These are phyloP conservation scores for Adelges cooleyi DNA, from an alignment of 1,140 invertebrate species.

Conservation along the genomic window DNA sequence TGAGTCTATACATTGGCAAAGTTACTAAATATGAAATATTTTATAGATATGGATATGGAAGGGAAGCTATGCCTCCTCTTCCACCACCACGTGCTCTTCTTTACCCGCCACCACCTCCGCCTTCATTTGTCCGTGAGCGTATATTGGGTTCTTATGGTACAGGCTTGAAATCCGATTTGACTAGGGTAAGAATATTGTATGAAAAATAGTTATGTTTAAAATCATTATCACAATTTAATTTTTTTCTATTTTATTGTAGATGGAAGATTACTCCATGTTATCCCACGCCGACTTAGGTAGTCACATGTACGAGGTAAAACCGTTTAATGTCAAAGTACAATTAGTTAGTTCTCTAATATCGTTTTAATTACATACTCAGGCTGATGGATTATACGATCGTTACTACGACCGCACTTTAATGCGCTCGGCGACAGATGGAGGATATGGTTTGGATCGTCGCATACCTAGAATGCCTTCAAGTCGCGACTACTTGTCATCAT, in stretches of 20 bases:
- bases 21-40: not conserved
- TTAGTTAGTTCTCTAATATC: too few species aligned
- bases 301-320: slow-evolving; percentile 22
- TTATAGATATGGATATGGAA: slow-evolving; percentile 16
- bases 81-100: slow-evolving; percentile 38
- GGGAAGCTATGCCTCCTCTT: slow-evolving; percentile 4
- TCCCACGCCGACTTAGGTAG: slow-evolving; percentile 13
- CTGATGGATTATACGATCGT: slow-evolving; percentile 18
- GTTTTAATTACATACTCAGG: not conserved
- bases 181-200: not conserved
- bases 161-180: slow-evolving; percentile 12
- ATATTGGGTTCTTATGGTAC: slow-evolving; percentile 52
- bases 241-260: too few species aligned
- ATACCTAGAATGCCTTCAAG: slow-evolving; percentile 22
- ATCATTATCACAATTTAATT: too few species aligned
- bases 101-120: slow-evolving; percentile 68
- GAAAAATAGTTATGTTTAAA: too few species aligned
- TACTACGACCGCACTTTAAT: slow-evolving; percentile 16
- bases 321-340: too few species aligned
- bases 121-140: slow-evolving; percentile 68
- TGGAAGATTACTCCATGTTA: slow-evolving; percentile 20
- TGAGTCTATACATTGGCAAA: not conserved
- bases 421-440: slow-evolving; percentile 12
- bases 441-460: slow-evolving; percentile 20
- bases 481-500: slow-evolving; percentile 16